Evolutionary conservation across 2,113 vertebrate genomes (phyloP), one percentile per base, ranked within the genome.

Genomic region (Cebidichthys violaceus): DNA sequence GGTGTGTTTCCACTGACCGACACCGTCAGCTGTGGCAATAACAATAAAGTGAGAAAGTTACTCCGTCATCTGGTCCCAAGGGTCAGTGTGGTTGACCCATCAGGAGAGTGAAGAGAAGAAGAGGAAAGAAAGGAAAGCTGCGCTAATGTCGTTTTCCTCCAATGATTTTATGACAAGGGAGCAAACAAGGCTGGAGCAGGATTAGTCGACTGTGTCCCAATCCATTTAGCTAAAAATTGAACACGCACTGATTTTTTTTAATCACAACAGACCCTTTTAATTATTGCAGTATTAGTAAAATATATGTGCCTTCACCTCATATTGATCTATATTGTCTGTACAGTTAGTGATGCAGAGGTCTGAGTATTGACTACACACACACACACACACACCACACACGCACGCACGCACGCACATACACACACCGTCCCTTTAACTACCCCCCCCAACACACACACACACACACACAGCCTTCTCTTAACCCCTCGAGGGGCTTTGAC

Each of bases 271-370:
- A 94, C 92, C 79, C 77, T 89, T 94, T 93, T 92, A 93, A 94
- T 94, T 94, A 93, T 91, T 93, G 86, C 67, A 91, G 94, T 94
- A 94, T 94, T 93, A 94, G 92, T 93, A 81, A 94, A 94, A 94
- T 94, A 93, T 93, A 94, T 92, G 93, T 87, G 89, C 88, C 93
- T 91, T 94, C 90, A 92, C 85, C 81, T 91, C 83, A 77, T 92
- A 95, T 93, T 92, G 94, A 94, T 94, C 89, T 79, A 86, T 84
- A 93, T 92, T 92, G 90, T 93, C 91, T 87, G 90, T 90, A 90
- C 84, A 92, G 90, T 92, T 93, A 90, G 84, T 89, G 91, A 91
- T 88, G 87, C 86, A 84, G 81, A 78, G 78, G 68, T 52, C 68
- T 70, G 31, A 54, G 81, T 92, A 94, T 93, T 92, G 92, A 94